phyloP scores from a whole-genome alignment of 2,113 vertebrate genomes.

The Hypocryptadius cinnamomeus region DNA sequence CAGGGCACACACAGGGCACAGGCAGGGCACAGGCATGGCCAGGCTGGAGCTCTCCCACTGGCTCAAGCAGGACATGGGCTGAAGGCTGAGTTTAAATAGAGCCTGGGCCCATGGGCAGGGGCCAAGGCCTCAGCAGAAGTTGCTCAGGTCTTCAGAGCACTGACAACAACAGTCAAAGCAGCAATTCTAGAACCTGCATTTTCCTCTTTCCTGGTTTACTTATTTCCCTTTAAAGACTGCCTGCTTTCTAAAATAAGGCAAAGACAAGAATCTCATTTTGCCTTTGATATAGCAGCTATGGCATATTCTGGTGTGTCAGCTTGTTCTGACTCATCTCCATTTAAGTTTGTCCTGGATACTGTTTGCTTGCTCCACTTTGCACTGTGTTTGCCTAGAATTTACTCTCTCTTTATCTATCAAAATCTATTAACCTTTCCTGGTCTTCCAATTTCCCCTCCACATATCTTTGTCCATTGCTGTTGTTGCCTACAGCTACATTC shows the following conservation, averaged over 20 bases:
- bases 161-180: not conserved
- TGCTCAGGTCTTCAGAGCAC: not conserved
- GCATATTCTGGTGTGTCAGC: not conserved
- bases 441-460: not conserved
- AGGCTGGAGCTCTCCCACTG: accelerated
- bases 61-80: accelerated
- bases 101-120: not conserved
- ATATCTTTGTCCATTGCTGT: not conserved
- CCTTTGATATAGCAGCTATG: constrained; percentile 22
- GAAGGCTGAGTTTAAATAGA: not conserved
- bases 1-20: no score
- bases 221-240: not conserved
- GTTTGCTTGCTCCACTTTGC: constrained; percentile 24
- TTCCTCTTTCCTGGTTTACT: not conserved
- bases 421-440: not conserved
- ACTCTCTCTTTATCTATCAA: not conserved
- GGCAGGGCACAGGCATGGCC: accelerated
- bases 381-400: not conserved
- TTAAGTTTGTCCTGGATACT: constrained; percentile 47
- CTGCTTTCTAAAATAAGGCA: constrained; percentile 17
- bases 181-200: not conserved
- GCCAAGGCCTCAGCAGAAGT: not conserved
- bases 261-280: not conserved
- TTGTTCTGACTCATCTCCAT: constrained; percentile 36
- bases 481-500: not conserved